Conservation (phyloP, 2,888 invertebrate species). For the Drosophila maculinotata region DNA sequence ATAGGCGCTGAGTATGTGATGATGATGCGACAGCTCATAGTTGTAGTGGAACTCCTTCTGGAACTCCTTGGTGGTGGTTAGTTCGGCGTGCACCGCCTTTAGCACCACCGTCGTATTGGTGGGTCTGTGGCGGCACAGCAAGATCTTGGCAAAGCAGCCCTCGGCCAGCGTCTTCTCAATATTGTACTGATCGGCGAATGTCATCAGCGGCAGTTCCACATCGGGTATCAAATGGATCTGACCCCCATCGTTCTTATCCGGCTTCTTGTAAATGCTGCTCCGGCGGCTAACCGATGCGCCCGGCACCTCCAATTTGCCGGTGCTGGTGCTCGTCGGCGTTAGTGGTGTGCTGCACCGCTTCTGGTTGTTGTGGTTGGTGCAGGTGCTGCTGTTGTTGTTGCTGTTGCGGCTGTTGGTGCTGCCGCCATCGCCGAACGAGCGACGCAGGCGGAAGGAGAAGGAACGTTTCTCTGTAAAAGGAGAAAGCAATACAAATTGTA, state of each 20-base stretch:
- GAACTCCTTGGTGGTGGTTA: constrained; percentile 88
- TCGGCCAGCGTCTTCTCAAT: constrained; percentile 88
- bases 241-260: constrained; percentile 84
- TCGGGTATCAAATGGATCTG: constrained; percentile 87
- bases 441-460: constrained; percentile 82
- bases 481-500: background rate
- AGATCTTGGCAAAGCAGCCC: constrained; percentile 89
- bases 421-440: constrained; percentile 82
- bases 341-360: constrained; percentile 81
- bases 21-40: constrained; percentile 92
- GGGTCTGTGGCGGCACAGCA: constrained; percentile 87
- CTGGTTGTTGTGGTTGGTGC: constrained; percentile 79
- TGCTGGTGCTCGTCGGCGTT: constrained; percentile 78
- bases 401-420: constrained; percentile 83
- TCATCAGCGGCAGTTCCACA: constrained; percentile 86
- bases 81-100: constrained; percentile 88
- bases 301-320: constrained; percentile 77
- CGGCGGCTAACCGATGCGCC: constrained; percentile 82
- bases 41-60: constrained; percentile 91
- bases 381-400: constrained; percentile 83
- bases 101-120: constrained; percentile 89
- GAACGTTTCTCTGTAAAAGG: constrained; percentile 80
- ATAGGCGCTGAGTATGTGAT: constrained; percentile 90
- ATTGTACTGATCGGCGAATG: constrained; percentile 88
- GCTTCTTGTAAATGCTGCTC: constrained; percentile 84